Conservation (phyloP, 2,888 invertebrate species). For the Girardia tigrina region DNA sequence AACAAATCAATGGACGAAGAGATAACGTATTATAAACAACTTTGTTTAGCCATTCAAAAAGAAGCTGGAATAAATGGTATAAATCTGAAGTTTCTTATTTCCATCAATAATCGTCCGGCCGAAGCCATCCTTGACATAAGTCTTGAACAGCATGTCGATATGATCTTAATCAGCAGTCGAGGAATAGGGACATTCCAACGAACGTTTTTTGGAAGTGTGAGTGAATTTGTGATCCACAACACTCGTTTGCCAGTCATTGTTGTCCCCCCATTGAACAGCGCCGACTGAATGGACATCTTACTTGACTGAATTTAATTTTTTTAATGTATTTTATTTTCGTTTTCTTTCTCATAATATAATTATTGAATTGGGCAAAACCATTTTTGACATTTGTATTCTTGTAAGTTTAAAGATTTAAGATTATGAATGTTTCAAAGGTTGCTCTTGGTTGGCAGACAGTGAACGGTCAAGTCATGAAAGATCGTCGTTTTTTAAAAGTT, state of each 20-base stretch:
- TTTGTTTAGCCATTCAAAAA: neutral
- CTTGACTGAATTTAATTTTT: too few species aligned
- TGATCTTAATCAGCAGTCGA: neutral
- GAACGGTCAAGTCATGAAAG: too few species aligned
- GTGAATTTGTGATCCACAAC: constrained; percentile 2
- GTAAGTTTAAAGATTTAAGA: too few species aligned
- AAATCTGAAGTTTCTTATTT: neutral
- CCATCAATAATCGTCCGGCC: neutral
- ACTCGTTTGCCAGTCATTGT: neutral
- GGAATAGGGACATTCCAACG: neutral
- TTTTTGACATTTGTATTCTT: too few species aligned
- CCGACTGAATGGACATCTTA: too few species aligned
- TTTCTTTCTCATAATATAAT: too few species aligned
- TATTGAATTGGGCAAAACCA: too few species aligned
- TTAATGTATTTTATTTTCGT: too few species aligned
- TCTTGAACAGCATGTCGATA: neutral
- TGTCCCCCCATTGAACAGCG: neutral
- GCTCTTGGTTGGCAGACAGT: too few species aligned
- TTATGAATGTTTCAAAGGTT: too few species aligned
- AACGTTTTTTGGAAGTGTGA: neutral
- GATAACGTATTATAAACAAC: neutral
- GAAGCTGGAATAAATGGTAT: neutral
- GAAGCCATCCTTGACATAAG: neutral
- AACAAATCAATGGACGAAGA: neutral
- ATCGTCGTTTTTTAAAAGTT: too few species aligned